These are phyloP conservation scores for Spea hammondii DNA, from an alignment of 2,797 vertebrate species.

Conservation along the genomic window DNA sequence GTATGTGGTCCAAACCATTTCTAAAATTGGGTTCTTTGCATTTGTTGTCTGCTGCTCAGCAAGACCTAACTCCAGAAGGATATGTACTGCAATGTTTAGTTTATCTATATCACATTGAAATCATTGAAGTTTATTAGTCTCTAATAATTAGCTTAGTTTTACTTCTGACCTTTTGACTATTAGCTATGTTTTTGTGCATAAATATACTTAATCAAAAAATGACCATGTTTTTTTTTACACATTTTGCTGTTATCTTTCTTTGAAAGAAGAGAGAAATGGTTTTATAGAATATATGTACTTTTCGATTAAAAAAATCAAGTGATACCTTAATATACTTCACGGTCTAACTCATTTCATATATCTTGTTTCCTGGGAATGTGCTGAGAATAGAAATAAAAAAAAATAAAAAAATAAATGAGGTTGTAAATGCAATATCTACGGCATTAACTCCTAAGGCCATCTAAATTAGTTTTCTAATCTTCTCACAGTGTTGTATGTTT, in stretches of 20 bases:
- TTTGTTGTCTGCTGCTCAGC: too few relatives aligned
- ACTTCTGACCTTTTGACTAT: too few relatives aligned
- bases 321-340: background rate
- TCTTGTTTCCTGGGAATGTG: conserved; percentile 26
- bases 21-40: too few relatives aligned
- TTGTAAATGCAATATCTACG: conserved; percentile 21
- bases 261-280: background rate
- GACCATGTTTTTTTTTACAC: background rate
- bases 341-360: conserved; percentile 23
- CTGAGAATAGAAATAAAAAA: conserved; percentile 35
- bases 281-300: conserved; percentile 19
- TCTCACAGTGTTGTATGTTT: conserved; percentile 52
- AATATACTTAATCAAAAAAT: too few relatives aligned
- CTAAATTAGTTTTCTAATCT: conserved; percentile 54
- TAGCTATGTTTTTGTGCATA: too few relatives aligned
- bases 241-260: background rate
- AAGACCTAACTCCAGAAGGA: too few relatives aligned
- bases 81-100: too few relatives aligned
- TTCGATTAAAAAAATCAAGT: conserved; percentile 12
- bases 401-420: conserved; percentile 24
- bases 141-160: too few relatives aligned
- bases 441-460: conserved; percentile 44
- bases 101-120: too few relatives aligned
- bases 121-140: too few relatives aligned
- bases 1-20: too few relatives aligned